Evolutionary conservation across 2,797 vertebrate species (phyloP).

Genomic region (Onychomys torridus): DNA sequence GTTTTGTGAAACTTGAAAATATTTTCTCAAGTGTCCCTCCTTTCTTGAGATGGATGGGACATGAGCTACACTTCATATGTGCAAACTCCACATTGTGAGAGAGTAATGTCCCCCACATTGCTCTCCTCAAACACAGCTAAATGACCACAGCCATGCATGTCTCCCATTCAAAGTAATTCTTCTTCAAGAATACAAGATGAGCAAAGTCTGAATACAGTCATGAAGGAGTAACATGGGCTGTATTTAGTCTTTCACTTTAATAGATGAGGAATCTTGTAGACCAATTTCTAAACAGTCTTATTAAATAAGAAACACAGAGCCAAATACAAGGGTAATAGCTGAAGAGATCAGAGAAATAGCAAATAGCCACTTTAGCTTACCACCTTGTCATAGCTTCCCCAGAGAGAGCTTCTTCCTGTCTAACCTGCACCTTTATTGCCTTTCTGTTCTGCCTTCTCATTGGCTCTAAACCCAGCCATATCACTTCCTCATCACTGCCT

Average conservation of each 20-base stretch:
- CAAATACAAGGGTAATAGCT: no score
- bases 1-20: conserved; percentile 7
- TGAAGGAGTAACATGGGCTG: background rate
- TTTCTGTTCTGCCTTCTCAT: no score
- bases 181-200: conserved; percentile 18
- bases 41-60: conserved; percentile 10
- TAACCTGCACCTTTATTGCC: no score
- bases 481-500: no score
- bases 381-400: no score
- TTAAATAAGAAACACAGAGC: no score
- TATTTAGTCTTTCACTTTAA: conserved; percentile 4
- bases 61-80: background rate
- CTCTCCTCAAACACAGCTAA: background rate
- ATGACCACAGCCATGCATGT: background rate
- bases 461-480: no score
- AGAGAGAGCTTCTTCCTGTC: no score
- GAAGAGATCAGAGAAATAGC: no score
- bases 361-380: no score
- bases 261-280: background rate
- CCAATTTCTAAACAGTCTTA: no score
- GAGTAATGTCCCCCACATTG: background rate
- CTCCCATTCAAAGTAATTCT: background rate
- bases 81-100: background rate
- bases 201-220: background rate
- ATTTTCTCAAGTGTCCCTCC: background rate